A percentile compares a stretch with the other conserved stretches of the same genome.
These are phyloP conservation scores for Trachemys scripta DNA, from an alignment of 2,113 vertebrate species.

Conservation along the genomic window DNA sequence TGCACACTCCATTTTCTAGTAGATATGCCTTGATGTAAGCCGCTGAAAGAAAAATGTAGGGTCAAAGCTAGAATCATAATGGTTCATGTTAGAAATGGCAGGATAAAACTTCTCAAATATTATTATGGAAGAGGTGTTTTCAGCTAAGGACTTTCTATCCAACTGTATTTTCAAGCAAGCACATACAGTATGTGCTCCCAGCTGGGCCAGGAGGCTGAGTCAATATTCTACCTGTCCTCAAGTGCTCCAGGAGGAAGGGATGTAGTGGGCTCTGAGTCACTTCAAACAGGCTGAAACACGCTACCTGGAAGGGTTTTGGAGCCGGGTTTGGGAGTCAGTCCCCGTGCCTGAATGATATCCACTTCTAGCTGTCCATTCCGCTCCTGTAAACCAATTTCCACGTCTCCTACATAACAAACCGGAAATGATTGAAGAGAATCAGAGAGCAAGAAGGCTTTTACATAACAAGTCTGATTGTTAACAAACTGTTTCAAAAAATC, in stretches of 20 bases:
- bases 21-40: conserved; percentile 99
- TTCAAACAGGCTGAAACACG: background rate
- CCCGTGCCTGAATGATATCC: conserved; percentile 96
- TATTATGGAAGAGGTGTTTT: background rate
- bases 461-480: background rate
- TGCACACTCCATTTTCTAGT: conserved; percentile 93
- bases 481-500: background rate
- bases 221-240: background rate
- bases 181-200: background rate
- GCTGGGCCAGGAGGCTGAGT: background rate
- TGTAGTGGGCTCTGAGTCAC: background rate
- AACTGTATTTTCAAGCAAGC: background rate
- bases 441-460: background rate
- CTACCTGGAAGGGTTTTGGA: conserved; percentile 96
- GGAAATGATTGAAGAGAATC: background rate
- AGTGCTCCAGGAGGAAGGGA: background rate
- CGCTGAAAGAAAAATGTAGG: conserved; percentile 80
- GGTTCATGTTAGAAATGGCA: conserved; percentile 4
- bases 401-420: conserved; percentile 85
- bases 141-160: background rate
- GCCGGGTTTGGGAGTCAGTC: conserved; percentile 94
- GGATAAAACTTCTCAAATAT: background rate
- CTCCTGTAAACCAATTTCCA: conserved; percentile 95
- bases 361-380: conserved; percentile 96
- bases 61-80: background rate